Evolutionary conservation across 2,113 vertebrate genomes (phyloP), one percentile per base, ranked within the genome.

Genomic region (Ursus arctos): DNA sequence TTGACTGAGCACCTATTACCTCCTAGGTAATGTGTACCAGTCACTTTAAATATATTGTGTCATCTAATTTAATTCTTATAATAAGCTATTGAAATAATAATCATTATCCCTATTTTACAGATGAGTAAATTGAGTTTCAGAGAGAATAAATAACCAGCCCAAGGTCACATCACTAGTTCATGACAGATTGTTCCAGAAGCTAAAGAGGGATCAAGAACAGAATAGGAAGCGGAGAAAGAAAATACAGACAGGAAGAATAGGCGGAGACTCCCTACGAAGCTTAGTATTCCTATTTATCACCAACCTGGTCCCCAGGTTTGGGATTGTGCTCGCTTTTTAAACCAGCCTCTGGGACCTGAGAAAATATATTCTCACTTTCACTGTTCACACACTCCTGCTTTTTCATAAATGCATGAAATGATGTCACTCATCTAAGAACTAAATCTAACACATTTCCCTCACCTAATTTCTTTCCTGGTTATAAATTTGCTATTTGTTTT

Each of bases 51-150:
- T 53, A 94, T 61, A 81, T 51, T 51, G 79, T 87, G 61, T 43
- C 55, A 80, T 65, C 79, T 95, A 88, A 97, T 76, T 97, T 94
- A 96, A 97, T 85, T 92, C 69, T 55, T 81, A 76, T 53, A 93
- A 83, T 55, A 86, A 98, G 61, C 49, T 94, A 57, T 28, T 89
- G 74, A 96, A 89, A 90, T 96, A 83, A 94, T 72, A 93, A 97
- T 84, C 26, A 85, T 92, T 87, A 86, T 76, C 80, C 40, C n/a
- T 94, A 86, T 87, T 95, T 95, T 96, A 96, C 76, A 96, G 69
- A 89, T 93, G 86, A 97, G 26, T 47, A 83, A 89, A 94, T 77
- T 94, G 92, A 96, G 83, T 90, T 91, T 85, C 61, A 92, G 86
- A 94, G 67, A 93, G 55, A 92, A 91, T 77, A 96, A 87, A 91